Evolutionary conservation across 2,797 vertebrate genomes (phyloP).

Genomic region (Carduelis carduelis): DNA sequence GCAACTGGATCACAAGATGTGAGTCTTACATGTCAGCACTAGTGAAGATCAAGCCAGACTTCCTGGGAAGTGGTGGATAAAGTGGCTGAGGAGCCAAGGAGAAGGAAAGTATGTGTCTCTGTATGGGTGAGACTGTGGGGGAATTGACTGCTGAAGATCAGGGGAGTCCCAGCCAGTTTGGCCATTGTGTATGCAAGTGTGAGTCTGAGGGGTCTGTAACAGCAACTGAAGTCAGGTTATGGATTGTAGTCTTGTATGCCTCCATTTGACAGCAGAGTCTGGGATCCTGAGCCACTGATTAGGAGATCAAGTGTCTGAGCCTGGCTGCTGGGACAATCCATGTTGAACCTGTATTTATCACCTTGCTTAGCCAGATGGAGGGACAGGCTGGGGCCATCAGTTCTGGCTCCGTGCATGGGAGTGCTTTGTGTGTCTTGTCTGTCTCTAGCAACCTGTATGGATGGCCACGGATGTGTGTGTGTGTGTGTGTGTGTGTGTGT

Average conservation of each 20-base stretch:
- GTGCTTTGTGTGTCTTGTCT: not conserved
- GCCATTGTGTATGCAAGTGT: no score
- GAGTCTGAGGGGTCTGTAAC: not conserved
- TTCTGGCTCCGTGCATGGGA: not conserved
- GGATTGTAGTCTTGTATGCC: not conserved
- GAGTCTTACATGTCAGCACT: no score
- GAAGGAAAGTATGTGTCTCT: not conserved
- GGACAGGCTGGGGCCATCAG: not conserved
- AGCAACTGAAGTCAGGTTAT: not conserved
- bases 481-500: no score
- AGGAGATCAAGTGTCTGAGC: not conserved
- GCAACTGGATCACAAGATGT: no score
- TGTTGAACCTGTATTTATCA: not conserved
- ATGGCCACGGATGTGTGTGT: fast-evolving
- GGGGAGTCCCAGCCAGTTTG: not conserved
- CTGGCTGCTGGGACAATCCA: not conserved
- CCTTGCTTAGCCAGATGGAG: not conserved
- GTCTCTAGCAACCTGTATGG: not conserved
- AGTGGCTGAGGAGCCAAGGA: not conserved
- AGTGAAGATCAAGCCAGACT: not conserved
- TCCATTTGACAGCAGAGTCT: not conserved
- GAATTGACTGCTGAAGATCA: not conserved
- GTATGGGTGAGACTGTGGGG: not conserved
- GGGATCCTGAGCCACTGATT: not conserved
- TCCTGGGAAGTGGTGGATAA: not conserved